Conservation (phyloP, 1,140 invertebrate species). For the Temnothorax curvispinosus region DNA sequence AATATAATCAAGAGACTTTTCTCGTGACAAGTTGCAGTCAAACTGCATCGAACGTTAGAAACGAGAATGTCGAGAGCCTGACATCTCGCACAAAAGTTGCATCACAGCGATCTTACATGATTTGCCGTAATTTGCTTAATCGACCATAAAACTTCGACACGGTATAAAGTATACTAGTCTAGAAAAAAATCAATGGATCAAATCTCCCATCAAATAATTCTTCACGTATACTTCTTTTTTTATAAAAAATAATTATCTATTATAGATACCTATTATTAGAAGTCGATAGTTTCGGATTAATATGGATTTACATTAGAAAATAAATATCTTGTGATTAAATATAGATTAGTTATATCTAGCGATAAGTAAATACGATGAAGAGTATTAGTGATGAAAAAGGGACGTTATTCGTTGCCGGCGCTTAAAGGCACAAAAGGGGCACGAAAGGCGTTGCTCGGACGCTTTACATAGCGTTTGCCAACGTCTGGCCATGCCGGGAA, state of each 20-base stretch:
- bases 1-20: too few species aligned
- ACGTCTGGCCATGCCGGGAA: constrained; percentile 83
- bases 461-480: constrained; percentile 81
- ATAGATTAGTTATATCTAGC: not conserved
- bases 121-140: not conserved
- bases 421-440: constrained; percentile 74
- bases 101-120: not conserved
- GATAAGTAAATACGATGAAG: not conserved
- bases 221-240: not conserved
- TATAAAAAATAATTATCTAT: not conserved
- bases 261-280: not conserved
- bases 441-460: constrained; percentile 56
- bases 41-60: too few species aligned
- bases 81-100: not conserved
- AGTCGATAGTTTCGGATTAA: not conserved
- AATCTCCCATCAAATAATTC: not conserved
- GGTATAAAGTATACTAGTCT: not conserved
- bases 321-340: not conserved
- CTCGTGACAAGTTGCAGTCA: too few species aligned
- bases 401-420: constrained; percentile 55
- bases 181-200: not conserved
- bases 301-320: not conserved
- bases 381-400: constrained; percentile 55
- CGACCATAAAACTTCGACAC: not conserved
- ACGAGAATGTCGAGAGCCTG: too few species aligned